Percentiles rank a stretch among this genome's conserved stretches.
Evolutionary conservation across 2,888 invertebrate species (phyloP).

Genomic region (Molorchus minor): DNA sequence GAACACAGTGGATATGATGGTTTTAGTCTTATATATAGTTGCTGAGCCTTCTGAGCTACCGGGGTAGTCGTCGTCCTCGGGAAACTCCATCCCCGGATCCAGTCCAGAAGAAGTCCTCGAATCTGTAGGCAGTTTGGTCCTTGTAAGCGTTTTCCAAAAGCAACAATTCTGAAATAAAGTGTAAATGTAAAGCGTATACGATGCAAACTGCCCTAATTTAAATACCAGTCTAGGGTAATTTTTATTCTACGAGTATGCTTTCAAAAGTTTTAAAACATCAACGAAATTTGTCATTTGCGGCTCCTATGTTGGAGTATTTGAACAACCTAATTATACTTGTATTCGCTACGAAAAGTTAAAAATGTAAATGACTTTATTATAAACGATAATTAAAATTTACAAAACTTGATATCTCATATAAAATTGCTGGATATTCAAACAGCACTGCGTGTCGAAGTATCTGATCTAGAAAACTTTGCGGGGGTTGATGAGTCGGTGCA

Average conservation of each 20-base stretch:
- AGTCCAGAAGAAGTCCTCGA: conserved; percentile 91
- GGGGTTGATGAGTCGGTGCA: conserved; percentile 14
- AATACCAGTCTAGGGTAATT: too few species aligned
- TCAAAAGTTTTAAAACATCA: too few species aligned
- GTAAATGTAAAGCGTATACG: too few species aligned
- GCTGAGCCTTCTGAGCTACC: conserved; percentile 66
- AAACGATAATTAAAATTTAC: too few species aligned
- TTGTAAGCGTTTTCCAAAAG: conserved; percentile 51
- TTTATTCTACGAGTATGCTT: too few species aligned
- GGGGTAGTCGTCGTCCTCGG: conserved; percentile 63
- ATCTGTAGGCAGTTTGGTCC: conserved; percentile 61
- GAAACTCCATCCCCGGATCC: conserved; percentile 81
- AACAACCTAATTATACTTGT: too few species aligned
- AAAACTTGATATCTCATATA: too few species aligned
- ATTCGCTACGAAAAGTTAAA: too few species aligned
- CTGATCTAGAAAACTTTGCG: conserved; percentile 1
- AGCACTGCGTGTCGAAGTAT: neutral
- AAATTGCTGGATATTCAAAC: conserved; percentile 18
- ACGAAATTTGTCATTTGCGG: too few species aligned
- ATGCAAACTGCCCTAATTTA: too few species aligned
- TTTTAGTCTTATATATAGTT: conserved; percentile 73
- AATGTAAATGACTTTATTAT: too few species aligned
- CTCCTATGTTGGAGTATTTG: too few species aligned
- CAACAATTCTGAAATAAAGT: conserved; percentile 52
- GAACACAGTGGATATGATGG: conserved; percentile 76